These are phyloP conservation scores for Drosophila subsilvestris DNA, from an alignment of 2,888 invertebrate genomes.

Conservation along the genomic window DNA sequence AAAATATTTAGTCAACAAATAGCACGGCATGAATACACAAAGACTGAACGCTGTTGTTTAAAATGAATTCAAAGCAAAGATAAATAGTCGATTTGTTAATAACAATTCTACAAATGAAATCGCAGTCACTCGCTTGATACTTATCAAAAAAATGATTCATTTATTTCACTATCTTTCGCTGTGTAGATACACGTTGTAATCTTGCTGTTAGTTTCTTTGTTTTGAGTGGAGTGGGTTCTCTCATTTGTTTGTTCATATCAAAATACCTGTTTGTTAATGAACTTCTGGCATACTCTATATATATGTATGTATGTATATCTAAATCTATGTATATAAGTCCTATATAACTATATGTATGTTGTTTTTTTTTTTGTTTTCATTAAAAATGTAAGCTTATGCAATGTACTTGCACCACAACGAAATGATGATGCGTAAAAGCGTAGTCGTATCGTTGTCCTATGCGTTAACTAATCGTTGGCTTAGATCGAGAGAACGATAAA, in stretches of 20 bases:
- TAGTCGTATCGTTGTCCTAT: constrained; percentile 55
- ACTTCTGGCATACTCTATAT: constrained; percentile 5
- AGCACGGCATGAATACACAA: not conserved
- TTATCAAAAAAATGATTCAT: constrained; percentile 60
- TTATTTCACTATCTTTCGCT: constrained; percentile 53
- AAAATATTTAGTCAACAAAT: not conserved
- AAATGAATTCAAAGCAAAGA: not conserved
- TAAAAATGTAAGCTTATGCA: constrained; percentile 53
- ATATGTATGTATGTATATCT: not conserved
- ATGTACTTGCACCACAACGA: constrained; percentile 61
- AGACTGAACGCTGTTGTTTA: not conserved
- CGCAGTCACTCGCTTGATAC: constrained; percentile 3
- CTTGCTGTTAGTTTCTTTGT: constrained; percentile 16
- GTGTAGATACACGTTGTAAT: constrained; percentile 3
- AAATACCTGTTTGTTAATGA: constrained; percentile 51
- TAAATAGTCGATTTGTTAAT: not conserved
- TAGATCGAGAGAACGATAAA: constrained; percentile 37
- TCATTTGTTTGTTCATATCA: constrained; percentile 63
- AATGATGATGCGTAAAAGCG: constrained; percentile 60
- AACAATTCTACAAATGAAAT: constrained; percentile 6
- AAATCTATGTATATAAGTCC: constrained; percentile 1
- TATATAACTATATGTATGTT: constrained; percentile 33
- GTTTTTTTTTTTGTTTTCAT: constrained; percentile 33
- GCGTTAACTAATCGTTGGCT: constrained; percentile 46
- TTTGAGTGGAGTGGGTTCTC: not conserved